Evolutionary conservation across 2,888 invertebrate species (phyloP).

Genomic region (Acronicta aceris): DNA sequence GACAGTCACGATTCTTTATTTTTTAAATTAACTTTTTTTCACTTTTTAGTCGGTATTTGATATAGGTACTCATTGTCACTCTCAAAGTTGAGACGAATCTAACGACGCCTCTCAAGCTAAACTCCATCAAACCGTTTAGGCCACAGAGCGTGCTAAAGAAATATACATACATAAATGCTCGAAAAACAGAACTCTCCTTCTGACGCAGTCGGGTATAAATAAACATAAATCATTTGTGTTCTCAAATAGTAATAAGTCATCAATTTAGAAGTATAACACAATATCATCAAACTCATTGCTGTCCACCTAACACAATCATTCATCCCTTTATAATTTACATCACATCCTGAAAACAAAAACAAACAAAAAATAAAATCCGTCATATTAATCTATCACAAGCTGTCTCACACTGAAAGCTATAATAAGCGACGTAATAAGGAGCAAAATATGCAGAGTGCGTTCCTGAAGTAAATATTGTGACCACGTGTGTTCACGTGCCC

Average conservation of each 20-base stretch:
- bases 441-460: slow-evolving; percentile 82
- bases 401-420: slow-evolving; percentile 31
- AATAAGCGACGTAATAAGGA: slow-evolving; percentile 67
- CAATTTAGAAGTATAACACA: not conserved
- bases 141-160: too few relatives aligned
- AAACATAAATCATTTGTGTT: not conserved
- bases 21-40: too few relatives aligned
- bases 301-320: not conserved
- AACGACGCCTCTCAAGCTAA: too few relatives aligned
- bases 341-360: slow-evolving; percentile 3
- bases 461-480: slow-evolving; percentile 82
- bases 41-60: too few relatives aligned
- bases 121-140: too few relatives aligned
- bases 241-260: not conserved
- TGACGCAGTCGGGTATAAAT: too few relatives aligned
- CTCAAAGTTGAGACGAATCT: too few relatives aligned
- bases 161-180: too few relatives aligned
- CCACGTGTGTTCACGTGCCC: slow-evolving; percentile 80
- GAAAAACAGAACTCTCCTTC: too few relatives aligned
- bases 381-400: slow-evolving; percentile 36
- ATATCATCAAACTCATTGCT: not conserved
- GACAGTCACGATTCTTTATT: too few relatives aligned
- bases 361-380: slow-evolving; percentile 22
- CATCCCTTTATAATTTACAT: slow-evolving; percentile 7
- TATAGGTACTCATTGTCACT: too few relatives aligned